Evolutionary conservation across 2,113 vertebrate genomes (phyloP), one percentile per base, ranked within the genome.

Genomic region (Cathartes aura): DNA sequence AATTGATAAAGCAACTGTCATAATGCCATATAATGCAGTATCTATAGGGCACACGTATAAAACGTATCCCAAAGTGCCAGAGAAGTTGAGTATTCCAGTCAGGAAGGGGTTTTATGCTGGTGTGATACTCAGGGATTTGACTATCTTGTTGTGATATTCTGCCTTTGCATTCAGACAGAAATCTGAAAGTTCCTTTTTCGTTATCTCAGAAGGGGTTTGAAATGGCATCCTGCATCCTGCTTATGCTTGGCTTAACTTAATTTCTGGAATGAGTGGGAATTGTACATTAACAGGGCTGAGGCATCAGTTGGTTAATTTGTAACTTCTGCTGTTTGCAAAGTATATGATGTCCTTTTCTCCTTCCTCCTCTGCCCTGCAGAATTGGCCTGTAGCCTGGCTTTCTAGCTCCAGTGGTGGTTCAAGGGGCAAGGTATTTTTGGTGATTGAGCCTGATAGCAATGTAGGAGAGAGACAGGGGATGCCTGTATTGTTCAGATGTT

Each of bases 251-350:
- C 64, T 92, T 97, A 94, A 58, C 47, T 94, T 87, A 48, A 36
- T 93, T 95, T 95, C 82, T 97, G 94, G 94, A 98, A 76, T 97
- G 94, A 87, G 92, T 70, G 90, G 68, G 50, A 97, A 98, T 97
- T 98, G 95, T 97, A 98, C 96, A 98, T 98, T 98, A 98, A 98
- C 98, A 93, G 97, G 52, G 83, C 84, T 91, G 93, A 96, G 90
- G 95, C 96, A 97, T 97, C 94, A 90, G 82, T 40, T 80, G 96
- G 98, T 98, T 98, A 98, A 98, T 98, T 71, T 97, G 26, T 98
- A 98, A 98, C 97, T 96, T 94, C 15, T 88, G 73, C 90, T 97
- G 96, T 98, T 98, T 97, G 95, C 96, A 79, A 75, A 97, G 97
- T 87, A 87, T 50, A 12, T 86, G 50, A 64, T 94, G 94, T 94